A percentile compares a stretch with the other conserved stretches of the same genome.
Evolutionary conservation across 2,113 vertebrate genomes (phyloP).

Genomic region (Naja naja): DNA sequence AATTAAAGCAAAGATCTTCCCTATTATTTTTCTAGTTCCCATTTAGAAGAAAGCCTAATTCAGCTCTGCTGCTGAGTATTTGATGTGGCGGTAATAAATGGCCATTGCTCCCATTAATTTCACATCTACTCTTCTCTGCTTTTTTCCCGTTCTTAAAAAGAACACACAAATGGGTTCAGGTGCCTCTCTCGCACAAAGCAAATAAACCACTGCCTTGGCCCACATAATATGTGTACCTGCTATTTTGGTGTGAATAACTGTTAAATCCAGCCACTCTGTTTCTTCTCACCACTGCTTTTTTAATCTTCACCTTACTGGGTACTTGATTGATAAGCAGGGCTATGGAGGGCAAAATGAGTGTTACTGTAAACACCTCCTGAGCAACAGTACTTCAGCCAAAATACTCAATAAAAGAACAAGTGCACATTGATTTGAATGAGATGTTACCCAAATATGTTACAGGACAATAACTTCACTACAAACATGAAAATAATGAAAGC

Average conservation of each 20-base stretch:
- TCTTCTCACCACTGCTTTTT: constrained; percentile 25
- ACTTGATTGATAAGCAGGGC: constrained; percentile 55
- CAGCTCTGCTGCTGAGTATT: not conserved
- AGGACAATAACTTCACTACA: not conserved
- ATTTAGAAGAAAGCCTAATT: not conserved
- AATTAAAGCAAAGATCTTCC: constrained; percentile 7
- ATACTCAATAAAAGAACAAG: constrained; percentile 43
- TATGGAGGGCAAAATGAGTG: constrained; percentile 44
- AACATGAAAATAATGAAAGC: not conserved
- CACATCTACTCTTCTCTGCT: not conserved
- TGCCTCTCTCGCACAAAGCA: not conserved
- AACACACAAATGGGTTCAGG: not conserved
- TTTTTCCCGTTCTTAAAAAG: not conserved
- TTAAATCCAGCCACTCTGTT: constrained; percentile 48
- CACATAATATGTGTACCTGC: constrained; percentile 37
- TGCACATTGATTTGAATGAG: constrained; percentile 34
- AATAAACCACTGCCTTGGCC: constrained; percentile 37
- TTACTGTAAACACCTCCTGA: constrained; percentile 52
- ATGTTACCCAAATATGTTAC: constrained; percentile 15
- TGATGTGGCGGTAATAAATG: not conserved
- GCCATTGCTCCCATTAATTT: not conserved
- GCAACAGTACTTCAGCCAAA: constrained; percentile 51
- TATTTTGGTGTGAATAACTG: constrained; percentile 41
- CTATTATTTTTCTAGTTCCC: not conserved
- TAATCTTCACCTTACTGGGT: constrained; percentile 45